Evolutionary conservation across 2,888 invertebrate genomes (phyloP).

Genomic region (Mesopsocus fuscifrons): DNA sequence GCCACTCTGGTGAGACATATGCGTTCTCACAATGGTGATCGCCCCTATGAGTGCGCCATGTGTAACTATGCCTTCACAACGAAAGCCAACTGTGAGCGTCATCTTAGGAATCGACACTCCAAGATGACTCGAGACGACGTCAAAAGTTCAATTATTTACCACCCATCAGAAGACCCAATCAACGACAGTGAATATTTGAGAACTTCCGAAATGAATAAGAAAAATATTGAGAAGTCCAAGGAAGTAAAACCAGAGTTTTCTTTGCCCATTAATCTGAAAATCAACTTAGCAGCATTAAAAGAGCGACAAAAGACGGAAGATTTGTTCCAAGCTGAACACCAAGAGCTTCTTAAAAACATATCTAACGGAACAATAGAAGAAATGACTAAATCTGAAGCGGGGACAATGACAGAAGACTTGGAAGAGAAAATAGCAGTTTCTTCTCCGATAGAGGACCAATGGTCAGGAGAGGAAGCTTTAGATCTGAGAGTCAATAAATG

Average conservation of each 20-base stretch:
- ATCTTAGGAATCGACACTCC: constrained; percentile 77
- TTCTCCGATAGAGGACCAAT: constrained; percentile 1
- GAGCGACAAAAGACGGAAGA: constrained; percentile 32
- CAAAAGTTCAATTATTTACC: constrained; percentile 70
- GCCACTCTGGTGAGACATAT: constrained; percentile 80
- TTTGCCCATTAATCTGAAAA: constrained; percentile 49
- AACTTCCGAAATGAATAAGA: constrained; percentile 23
- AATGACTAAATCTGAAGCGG: constrained; percentile 4
- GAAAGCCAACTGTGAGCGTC: constrained; percentile 91
- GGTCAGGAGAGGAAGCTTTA: constrained; percentile 9
- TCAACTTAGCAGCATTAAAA: constrained; percentile 66
- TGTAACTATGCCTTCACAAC: constrained; percentile 95
- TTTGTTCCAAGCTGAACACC: constrained; percentile 8
- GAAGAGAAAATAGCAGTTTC: constrained; percentile 11
- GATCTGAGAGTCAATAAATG: constrained; percentile 15
- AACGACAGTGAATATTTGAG: constrained; percentile 35
- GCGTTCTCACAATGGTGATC: constrained; percentile 85
- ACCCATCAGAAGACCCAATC: constrained; percentile 67
- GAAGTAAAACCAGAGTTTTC: constrained; percentile 13
- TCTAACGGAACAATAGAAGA: constrained; percentile 9
- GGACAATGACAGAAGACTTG: constrained; percentile 3
- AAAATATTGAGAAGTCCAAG: constrained; percentile 23
- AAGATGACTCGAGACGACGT: constrained; percentile 75
- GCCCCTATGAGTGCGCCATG: constrained; percentile 86
- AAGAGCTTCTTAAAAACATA: neutral